Conservation (phyloP, 2,797 vertebrate species). For the Oceanodroma leucorhoa region DNA sequence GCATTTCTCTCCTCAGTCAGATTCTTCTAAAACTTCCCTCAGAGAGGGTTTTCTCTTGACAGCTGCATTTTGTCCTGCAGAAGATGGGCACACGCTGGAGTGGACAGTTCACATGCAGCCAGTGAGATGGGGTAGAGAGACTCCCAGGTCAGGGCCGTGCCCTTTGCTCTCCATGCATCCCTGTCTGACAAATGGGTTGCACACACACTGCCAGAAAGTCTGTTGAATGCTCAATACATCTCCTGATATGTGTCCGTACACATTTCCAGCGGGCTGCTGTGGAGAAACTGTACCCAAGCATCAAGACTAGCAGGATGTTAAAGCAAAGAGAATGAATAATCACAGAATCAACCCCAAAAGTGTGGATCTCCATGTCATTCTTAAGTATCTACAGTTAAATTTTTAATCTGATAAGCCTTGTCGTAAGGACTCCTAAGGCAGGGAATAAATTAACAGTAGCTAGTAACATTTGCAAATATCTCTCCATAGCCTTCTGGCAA, state of each 20-base stretch:
- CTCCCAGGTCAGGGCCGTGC: not conserved
- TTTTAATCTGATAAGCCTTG: not conserved
- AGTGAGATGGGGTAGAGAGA: not conserved
- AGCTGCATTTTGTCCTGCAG: not conserved
- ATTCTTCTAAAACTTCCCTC: not conserved
- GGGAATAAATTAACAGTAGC: not conserved
- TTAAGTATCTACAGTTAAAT: not conserved
- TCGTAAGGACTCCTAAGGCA: not conserved
- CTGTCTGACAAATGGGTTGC: not conserved
- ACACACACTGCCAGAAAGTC: not conserved
- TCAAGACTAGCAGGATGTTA: not conserved
- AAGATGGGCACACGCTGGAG: accelerated
- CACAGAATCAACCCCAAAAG: not conserved
- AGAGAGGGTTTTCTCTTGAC: not conserved
- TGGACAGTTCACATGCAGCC: not conserved
- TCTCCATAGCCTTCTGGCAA: not conserved
- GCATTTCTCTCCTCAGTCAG: not conserved
- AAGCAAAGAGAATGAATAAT: not conserved
- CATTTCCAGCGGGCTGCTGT: not conserved
- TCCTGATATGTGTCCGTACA: not conserved
- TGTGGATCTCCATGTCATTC: not conserved
- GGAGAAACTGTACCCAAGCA: not conserved
- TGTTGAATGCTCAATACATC: not conserved
- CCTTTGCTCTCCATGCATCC: accelerated
- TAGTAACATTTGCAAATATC: not conserved